Percentiles rank a stretch among this genome's conserved stretches.
phyloP scores from a whole-genome alignment of 2,113 vertebrate species.

The Dasyurus viverrinus region DNA sequence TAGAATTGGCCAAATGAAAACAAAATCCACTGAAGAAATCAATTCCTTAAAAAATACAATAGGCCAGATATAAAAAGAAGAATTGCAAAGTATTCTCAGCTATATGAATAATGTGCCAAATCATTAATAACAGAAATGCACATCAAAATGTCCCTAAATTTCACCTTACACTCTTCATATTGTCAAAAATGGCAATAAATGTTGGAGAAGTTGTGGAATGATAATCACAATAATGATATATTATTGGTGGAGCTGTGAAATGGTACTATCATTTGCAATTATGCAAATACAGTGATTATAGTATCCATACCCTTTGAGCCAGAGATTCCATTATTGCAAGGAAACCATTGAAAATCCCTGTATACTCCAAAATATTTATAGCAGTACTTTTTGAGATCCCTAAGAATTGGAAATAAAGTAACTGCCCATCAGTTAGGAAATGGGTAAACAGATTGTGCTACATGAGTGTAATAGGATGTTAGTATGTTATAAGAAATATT shows the following conservation, averaged over 20 bases:
- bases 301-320: background rate
- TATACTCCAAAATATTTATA: background rate
- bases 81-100: background rate
- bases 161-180: background rate
- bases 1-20: too few species aligned
- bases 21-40: too few species aligned
- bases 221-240: background rate
- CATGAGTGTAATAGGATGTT: background rate
- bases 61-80: background rate
- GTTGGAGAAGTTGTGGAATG: background rate
- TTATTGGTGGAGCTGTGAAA: background rate
- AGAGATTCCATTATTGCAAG: background rate
- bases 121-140: background rate
- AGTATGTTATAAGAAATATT: background rate
- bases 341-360: background rate
- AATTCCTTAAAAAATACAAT: too few species aligned
- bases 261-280: background rate
- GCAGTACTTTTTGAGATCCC: background rate
- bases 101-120: background rate
- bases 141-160: background rate
- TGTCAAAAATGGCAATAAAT: background rate
- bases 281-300: background rate
- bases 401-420: background rate
- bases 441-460: background rate
- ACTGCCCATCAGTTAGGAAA: background rate